These are phyloP conservation scores for Cnemophilus loriae DNA, from an alignment of 2,113 vertebrate genomes.

Conservation along the genomic window DNA sequence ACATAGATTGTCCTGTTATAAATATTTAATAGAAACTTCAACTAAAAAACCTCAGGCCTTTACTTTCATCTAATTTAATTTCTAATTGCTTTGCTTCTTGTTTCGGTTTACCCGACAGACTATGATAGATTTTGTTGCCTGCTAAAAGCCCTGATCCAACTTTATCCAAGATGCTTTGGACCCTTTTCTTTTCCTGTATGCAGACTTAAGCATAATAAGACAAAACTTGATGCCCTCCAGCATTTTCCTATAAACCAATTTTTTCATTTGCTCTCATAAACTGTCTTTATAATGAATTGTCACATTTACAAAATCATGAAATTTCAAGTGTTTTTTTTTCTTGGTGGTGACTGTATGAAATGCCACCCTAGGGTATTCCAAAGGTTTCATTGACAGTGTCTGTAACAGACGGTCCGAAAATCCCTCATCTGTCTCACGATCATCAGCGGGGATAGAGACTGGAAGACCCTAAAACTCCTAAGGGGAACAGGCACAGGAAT, in stretches of 20 bases:
- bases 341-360: neutral
- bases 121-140: neutral
- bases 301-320: neutral
- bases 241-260: neutral
- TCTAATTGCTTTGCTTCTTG: neutral
- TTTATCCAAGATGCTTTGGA: neutral
- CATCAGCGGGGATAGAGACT: no score
- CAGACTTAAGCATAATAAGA: neutral
- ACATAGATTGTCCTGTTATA: neutral
- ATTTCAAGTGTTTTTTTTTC: neutral
- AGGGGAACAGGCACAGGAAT: no score
- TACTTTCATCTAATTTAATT: neutral
- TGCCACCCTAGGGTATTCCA: neutral
- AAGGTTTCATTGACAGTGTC: neutral
- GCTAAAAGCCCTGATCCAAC: neutral
- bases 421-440: no score
- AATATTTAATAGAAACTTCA: neutral
- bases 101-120: neutral
- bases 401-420: no score
- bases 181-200: neutral
- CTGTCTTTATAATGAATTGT: neutral
- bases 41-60: neutral
- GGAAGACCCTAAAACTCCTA: no score
- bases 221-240: neutral
- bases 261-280: neutral